A percentile compares a stretch with the other conserved stretches of the same genome.
phyloP scores from a whole-genome alignment of 2,888 invertebrate species.

The Cinara cedri region DNA sequence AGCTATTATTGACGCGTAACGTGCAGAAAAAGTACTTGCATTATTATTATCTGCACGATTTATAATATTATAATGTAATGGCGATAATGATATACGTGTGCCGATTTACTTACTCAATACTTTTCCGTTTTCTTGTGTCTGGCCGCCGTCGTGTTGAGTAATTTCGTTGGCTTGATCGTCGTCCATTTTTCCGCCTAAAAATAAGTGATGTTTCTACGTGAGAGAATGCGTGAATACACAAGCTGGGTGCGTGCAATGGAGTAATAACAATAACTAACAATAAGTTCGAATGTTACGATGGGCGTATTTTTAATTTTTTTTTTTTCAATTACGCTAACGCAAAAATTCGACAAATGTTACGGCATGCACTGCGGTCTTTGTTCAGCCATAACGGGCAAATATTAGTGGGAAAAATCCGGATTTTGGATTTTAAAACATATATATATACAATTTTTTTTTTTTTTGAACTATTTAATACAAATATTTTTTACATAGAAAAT shows the following conservation, averaged over 20 bases:
- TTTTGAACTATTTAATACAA: no score
- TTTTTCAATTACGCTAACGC: background rate
- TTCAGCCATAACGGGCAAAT: no score
- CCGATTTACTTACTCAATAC: conserved; percentile 20
- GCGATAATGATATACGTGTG: no score
- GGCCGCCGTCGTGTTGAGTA: background rate
- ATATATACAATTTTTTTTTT: no score
- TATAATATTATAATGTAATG: no score
- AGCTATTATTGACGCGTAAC: no score
- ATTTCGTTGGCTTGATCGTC: conserved; percentile 21
- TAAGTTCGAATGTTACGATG: background rate
- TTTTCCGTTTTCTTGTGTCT: conserved; percentile 9
- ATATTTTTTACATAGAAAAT: no score
- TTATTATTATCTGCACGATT: no score
- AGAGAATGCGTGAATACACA: conserved; percentile 5
- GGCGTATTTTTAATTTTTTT: background rate
- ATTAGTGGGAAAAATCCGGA: no score
- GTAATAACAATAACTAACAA: background rate
- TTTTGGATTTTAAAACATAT: no score
- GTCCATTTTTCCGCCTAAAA: conserved; percentile 9
- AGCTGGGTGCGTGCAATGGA: background rate
- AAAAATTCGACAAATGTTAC: background rate
- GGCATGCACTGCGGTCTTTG: no score
- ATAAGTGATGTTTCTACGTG: background rate
- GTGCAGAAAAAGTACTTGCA: no score